Evolutionary conservation across 2,888 invertebrate species (phyloP).

Genomic region (Sphinx pinastri): DNA sequence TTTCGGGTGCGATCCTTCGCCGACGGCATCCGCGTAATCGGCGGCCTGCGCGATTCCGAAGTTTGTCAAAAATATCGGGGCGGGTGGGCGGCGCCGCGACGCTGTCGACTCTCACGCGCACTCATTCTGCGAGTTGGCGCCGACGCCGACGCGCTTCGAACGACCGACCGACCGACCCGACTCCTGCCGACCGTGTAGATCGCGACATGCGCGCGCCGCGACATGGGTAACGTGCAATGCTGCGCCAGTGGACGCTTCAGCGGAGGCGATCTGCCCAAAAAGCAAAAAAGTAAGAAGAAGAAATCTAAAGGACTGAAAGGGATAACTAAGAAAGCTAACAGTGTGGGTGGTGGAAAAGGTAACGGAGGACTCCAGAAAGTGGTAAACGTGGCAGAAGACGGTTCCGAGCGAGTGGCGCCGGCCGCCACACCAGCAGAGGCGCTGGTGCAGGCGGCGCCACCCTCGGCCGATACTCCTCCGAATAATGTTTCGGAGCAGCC

Average conservation of each 20-base stretch:
- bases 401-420: slow-evolving; percentile 63
- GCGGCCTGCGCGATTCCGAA: slow-evolving; percentile 75
- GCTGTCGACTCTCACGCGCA: slow-evolving; percentile 64
- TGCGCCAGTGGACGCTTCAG: slow-evolving; percentile 79
- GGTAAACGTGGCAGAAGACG: slow-evolving; percentile 71
- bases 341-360: slow-evolving; percentile 65
- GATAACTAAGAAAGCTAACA: slow-evolving; percentile 67
- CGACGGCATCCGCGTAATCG: slow-evolving; percentile 82
- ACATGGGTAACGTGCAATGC: slow-evolving; percentile 84
- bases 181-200: slow-evolving; percentile 72
- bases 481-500: slow-evolving; percentile 42
- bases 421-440: slow-evolving; percentile 61
- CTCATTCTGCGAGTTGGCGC: slow-evolving; percentile 81
- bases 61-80: slow-evolving; percentile 76
- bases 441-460: slow-evolving; percentile 55
- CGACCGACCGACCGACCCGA: slow-evolving; percentile 80
- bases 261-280: slow-evolving; percentile 68
- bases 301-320: slow-evolving; percentile 57
- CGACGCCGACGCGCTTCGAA: slow-evolving; percentile 82
- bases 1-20: slow-evolving; percentile 83
- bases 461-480: slow-evolving; percentile 45
- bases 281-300: slow-evolving; percentile 66
- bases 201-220: slow-evolving; percentile 80
- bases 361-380: slow-evolving; percentile 65
- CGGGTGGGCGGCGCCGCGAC: slow-evolving; percentile 73